phyloP scores from a whole-genome alignment of 2,797 vertebrate genomes.

The Babyrousa celebensis region DNA sequence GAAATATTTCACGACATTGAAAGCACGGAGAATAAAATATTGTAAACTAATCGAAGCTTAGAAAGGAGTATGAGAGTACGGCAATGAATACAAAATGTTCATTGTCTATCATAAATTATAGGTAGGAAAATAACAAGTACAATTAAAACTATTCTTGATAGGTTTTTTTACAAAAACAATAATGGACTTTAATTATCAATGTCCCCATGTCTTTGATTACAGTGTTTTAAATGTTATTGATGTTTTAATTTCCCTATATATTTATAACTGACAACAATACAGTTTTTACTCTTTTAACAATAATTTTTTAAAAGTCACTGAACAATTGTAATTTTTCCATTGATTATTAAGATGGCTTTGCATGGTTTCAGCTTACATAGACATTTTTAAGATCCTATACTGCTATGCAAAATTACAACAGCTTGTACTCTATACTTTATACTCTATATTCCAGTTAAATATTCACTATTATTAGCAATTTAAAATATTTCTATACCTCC shows the following conservation, averaged over 20 bases:
- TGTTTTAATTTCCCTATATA: conserved; percentile 28
- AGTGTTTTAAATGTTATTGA: background rate
- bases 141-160: conserved; percentile 29
- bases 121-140: conserved; percentile 44
- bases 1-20: conserved; percentile 68
- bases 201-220: conserved; percentile 4
- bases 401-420: background rate
- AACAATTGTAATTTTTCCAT: background rate
- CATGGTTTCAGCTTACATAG: background rate
- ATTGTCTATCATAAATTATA: conserved; percentile 25
- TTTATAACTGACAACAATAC: conserved; percentile 45
- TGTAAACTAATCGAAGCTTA: conserved; percentile 70
- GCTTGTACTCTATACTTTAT: background rate
- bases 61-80: conserved; percentile 62
- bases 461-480: background rate
- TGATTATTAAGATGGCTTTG: conserved; percentile 32
- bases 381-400: background rate
- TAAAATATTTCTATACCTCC: conserved; percentile 28
- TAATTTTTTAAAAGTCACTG: conserved; percentile 19
- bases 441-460: background rate
- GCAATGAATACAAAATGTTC: conserved; percentile 45
- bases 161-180: conserved; percentile 20
- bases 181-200: conserved; percentile 60
- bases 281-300: conserved; percentile 53
- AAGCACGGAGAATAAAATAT: conserved; percentile 73